phyloP scores from a whole-genome alignment of 2,888 invertebrate species.

The Hirtodrosophila trivittata region DNA sequence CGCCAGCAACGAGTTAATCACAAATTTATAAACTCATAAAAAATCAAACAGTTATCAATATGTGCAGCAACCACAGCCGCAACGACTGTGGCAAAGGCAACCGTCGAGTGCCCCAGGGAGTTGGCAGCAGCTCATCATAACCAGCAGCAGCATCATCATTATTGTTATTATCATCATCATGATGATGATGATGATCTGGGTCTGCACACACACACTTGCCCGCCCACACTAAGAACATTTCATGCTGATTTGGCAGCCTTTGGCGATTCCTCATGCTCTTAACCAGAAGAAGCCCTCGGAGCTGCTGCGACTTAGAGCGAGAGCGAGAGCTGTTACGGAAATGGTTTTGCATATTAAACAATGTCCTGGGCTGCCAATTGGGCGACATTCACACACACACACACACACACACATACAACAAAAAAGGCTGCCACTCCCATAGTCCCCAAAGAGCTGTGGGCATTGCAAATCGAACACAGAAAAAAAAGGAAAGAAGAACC shows the following conservation, averaged over 20 bases:
- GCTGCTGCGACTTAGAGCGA: conserved; percentile 16
- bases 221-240: conserved; percentile 66
- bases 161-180: conserved; percentile 7
- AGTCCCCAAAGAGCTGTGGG: conserved; percentile 38
- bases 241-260: conserved; percentile 72
- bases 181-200: conserved; percentile 25
- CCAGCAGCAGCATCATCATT: conserved; percentile 18
- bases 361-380: conserved; percentile 73
- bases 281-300: conserved; percentile 20
- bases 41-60: conserved; percentile 80
- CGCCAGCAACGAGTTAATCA: conserved; percentile 65
- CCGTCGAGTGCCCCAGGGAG: conserved; percentile 32
- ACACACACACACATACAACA: neutral
- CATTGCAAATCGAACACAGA: conserved; percentile 42
- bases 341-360: conserved; percentile 81
- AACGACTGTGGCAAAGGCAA: conserved; percentile 6
- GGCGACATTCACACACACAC: conserved; percentile 56
- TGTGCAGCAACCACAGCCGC: conserved; percentile 50
- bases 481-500: conserved; percentile 13
- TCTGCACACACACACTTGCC: neutral
- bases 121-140: conserved; percentile 16
- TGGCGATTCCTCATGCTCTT: conserved; percentile 43
- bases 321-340: conserved; percentile 65
- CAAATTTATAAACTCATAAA: conserved; percentile 79
- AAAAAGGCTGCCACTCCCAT: conserved; percentile 19